Percentiles rank a stretch among this genome's conserved stretches.
These are phyloP conservation scores for Oncorhynchus keta DNA, from an alignment of 2,113 vertebrate genomes.

Conservation along the genomic window DNA sequence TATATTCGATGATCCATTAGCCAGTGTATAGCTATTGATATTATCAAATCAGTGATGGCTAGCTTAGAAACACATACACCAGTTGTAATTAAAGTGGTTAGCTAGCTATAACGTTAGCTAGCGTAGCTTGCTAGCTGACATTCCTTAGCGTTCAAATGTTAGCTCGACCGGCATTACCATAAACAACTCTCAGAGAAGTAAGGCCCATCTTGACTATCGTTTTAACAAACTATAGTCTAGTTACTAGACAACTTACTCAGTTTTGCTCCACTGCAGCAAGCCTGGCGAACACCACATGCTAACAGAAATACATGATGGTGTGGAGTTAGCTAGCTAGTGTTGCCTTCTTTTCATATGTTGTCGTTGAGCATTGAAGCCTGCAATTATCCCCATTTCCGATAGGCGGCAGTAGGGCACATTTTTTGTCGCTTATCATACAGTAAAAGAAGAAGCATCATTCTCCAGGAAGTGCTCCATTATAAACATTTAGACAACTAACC, in stretches of 20 bases:
- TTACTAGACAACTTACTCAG: background rate
- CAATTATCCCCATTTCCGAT: no score
- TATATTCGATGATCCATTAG: no score
- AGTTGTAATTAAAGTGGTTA: no score
- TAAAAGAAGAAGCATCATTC: background rate
- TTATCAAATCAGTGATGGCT: no score
- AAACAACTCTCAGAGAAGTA: background rate
- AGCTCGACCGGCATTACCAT: no score
- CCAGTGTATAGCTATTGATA: no score
- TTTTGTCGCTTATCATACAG: background rate
- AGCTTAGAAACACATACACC: no score
- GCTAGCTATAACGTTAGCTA: no score
- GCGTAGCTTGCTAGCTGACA: no score
- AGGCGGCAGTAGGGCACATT: background rate
- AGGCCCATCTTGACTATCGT: background rate
- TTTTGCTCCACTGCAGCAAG: background rate
- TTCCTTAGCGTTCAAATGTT: no score
- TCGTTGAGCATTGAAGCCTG: background rate
- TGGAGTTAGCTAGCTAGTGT: background rate
- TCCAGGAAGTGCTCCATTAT: background rate
- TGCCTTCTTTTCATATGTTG: background rate
- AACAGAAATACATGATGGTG: background rate
- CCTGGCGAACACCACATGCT: background rate
- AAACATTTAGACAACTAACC: background rate
- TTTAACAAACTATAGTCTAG: background rate